Base-by-base conservation (phyloP, 2,888 invertebrate species). In the Deilephila elpenor region DNA sequence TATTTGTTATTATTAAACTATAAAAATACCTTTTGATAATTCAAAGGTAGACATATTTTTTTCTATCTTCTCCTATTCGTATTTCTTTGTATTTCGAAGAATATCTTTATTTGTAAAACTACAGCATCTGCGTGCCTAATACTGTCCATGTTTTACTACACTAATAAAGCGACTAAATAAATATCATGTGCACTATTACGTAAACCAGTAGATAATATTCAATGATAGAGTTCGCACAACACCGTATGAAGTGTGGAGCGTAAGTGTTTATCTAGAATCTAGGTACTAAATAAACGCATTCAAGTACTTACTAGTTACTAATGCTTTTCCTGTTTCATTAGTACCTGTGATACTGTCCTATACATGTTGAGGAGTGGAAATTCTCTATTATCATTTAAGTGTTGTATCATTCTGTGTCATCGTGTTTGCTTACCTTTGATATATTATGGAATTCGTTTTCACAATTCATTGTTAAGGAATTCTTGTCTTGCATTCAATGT, bases 371-470 rank as follows among this genome's bases (percentile, higher is more conserved):
- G 60, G 25, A 60, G 29, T 60, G 29, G 25, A 29, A 60, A 60
- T 34, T 62, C 19, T 62, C 60, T 60, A 60, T 60, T 29, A 60
- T 60, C 60, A 34, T 34, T 17, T 29, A 19, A 62, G 61, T 32
- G 61, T 0, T 62, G 34, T 62, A 62, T 34, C 61, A 32, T 62
- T 29, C 17, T 17, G 32, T 62, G 61, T 62, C 61, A 62, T 62
- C 61, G 61, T 34, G 19, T 19, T 14, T 19, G 32, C 19, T 62
- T 62, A 34, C 61, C 61, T 62, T 62, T 62, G 61, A 34, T 34
- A 62, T 62, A 34, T 62, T 62, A 14, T 34, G 61, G 34, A 62
- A 62, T 62, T 32, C 19, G 61, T 62, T 62, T 62, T 29, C 59
- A 29, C 60, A 25, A 32, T 19, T 17, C 17, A 6, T 17, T 61